Evolutionary conservation across 2,888 invertebrate species (phyloP), one percentile per base, ranked within the genome.

Genomic region (Cataglyphis rosenhaueri): DNA sequence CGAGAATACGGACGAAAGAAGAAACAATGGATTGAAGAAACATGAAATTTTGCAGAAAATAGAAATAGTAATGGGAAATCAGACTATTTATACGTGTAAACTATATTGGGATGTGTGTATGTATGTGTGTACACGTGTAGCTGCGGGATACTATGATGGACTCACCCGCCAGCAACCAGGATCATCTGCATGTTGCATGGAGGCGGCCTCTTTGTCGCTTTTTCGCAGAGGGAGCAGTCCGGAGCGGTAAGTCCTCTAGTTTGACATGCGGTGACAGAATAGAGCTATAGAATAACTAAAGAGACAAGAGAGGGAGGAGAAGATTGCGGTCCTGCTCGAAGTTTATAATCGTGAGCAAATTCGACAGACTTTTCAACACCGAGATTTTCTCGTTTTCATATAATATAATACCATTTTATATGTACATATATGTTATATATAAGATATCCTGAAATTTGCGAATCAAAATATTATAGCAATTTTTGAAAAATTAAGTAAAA

Each of bases 161-260:
- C 95, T 95, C 94, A 95, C 95, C 95, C 95, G 94, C 95, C 95
- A 93, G 95, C 95, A 93, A 94, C 95, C 93, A 95, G 94, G 93
- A 95, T 95, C 95, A 95, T 94, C 94, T 95, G 95, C 95, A 95
- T 95, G 93, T 92, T 94, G 94, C 94, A 94, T 94, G 93, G 92
- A 93, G 94, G 93, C 93, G 94, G 94, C 93, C 93, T 92, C 93
- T 94, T 92, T 92, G 90, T 93, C 88, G 89, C 88, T 90, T 89
- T 90, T 90, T 89, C 91, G 87, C 88, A 86, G 90, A 85, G 90
- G 84, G 89, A 85, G 86, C 87, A 89, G 87, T 90, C 91, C 90
- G 91, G 87, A 90, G 85, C 87, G 90, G 86, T 90, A 85, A 88
- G 85, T 90, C 90, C 90, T 89, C 91, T 90, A 90, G 90, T 90